Conservation (phyloP, 1,140 invertebrate species). For the Drosophila sucinea region DNA sequence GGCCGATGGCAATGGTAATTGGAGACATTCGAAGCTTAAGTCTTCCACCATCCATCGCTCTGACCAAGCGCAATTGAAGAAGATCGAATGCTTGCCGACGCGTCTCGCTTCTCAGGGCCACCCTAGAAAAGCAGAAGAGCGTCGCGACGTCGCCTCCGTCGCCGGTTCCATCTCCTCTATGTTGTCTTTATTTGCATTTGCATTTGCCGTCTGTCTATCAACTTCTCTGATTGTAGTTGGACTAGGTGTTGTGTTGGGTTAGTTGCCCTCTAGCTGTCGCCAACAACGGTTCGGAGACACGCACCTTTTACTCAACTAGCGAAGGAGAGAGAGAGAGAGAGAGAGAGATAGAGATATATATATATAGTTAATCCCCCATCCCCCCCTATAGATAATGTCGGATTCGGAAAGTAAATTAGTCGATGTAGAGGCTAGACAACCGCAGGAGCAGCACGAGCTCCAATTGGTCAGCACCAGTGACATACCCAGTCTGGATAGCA, state of each 20-base stretch:
- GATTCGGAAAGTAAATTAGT: conserved; percentile 54
- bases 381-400: conserved; percentile 44
- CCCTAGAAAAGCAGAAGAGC: conserved; percentile 43
- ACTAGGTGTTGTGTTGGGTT: conserved; percentile 14
- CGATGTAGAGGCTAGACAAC: conserved; percentile 27
- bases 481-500: conserved; percentile 58
- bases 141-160: background rate
- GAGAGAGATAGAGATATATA: background rate
- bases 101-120: conserved; percentile 33
- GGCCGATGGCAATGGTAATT: conserved; percentile 51
- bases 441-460: conserved; percentile 60
- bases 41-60: conserved; percentile 34
- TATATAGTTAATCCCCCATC: conserved; percentile 12
- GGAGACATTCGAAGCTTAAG: conserved; percentile 52
- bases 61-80: conserved; percentile 18
- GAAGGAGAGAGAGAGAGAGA: background rate
- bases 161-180: conserved; percentile 9
- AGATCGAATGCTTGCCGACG: conserved; percentile 44
- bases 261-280: conserved; percentile 60
- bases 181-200: conserved; percentile 42
- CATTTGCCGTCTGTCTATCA: conserved; percentile 32
- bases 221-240: conserved; percentile 30
- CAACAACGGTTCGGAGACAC: conserved; percentile 36
- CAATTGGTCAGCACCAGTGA: conserved; percentile 53
- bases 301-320: background rate